Base-by-base conservation (phyloP, 2,113 vertebrate species). In the Ranitomeya imitator region DNA sequence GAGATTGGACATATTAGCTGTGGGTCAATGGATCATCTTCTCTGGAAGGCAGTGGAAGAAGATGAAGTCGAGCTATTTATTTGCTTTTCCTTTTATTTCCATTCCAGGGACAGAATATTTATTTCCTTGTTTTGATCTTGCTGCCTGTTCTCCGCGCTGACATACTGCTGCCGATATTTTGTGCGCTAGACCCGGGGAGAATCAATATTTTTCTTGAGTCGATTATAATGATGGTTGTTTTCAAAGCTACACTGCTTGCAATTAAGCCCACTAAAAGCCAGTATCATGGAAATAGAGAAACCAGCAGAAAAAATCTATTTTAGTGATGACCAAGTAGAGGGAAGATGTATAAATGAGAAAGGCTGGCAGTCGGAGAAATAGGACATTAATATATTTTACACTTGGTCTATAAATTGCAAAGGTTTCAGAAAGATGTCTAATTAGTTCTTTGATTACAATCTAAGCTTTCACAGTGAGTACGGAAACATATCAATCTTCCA, bases 141-240 rank as follows among this genome's bases (percentile, higher is more conserved):
- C 90, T 82, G 13, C 90, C 91, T 77, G 4, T 84, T 90, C 89
- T 86, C 31, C 19, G 83, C 15, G 1, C 89, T 91, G 90, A 91
- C 90, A 92, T 92, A 91, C 90, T 0, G 26, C 76, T 91, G 91
- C 91, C 92, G 85, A 92, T 93, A 92, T 91, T 23, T 0, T 77
- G 59, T 74, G 89, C 52, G 89, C 2, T 4, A 85, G 89, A 92
- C 90, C 90, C 89, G 89, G 91, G 90, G 90, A 91, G 84, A 37
- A 92, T 92, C 88, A 0, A 93, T 94, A 90, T 60, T 89, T 89
- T 0, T 0, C 90, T 90, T 81, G 90, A 91, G 92, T 91, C 92
- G 92, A 93, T 92, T n/a, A 73, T 89, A 93, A 89, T 77, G 89
- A 90, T 89, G 91, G 90, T 92, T 92, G 90, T 90, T 92, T 90